Evolutionary conservation across 2,113 vertebrate species (phyloP).

Genomic region (Furnarius figulus): DNA sequence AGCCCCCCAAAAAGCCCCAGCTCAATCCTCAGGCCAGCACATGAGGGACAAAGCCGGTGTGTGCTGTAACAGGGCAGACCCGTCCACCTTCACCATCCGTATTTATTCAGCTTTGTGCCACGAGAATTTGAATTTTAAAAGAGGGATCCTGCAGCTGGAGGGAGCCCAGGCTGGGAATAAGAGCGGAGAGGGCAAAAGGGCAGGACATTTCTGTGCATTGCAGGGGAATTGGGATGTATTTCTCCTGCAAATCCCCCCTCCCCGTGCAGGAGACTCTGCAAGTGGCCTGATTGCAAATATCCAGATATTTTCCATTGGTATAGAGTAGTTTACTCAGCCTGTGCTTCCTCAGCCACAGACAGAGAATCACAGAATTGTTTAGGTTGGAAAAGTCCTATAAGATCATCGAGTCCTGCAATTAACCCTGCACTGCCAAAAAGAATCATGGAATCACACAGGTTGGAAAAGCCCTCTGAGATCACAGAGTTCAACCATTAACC

Average conservation of each 20-base stretch:
- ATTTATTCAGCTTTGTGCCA: conserved; percentile 50
- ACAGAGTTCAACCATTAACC: neutral
- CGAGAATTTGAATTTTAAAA: neutral
- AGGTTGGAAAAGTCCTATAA: neutral
- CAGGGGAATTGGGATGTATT: neutral
- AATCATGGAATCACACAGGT: neutral
- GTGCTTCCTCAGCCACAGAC: neutral
- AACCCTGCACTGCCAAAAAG: neutral
- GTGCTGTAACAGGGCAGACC: neutral
- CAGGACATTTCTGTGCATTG: neutral
- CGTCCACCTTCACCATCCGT: neutral
- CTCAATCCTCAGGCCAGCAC: neutral
- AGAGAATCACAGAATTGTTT: neutral
- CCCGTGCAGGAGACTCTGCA: neutral
- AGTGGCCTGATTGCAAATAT: neutral
- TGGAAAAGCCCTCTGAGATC: neutral
- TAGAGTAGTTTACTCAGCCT: neutral
- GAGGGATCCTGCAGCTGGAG: neutral
- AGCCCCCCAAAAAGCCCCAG: neutral
- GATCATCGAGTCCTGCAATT: neutral
- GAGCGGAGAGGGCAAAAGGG: neutral
- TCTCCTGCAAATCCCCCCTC: neutral
- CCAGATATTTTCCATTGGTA: neutral
- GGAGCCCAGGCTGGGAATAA: neutral
- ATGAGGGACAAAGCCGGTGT: conserved; percentile 6